Base-by-base conservation (phyloP, 92 coral and sea anemone species). In the Palythoa heliodiscus region DNA sequence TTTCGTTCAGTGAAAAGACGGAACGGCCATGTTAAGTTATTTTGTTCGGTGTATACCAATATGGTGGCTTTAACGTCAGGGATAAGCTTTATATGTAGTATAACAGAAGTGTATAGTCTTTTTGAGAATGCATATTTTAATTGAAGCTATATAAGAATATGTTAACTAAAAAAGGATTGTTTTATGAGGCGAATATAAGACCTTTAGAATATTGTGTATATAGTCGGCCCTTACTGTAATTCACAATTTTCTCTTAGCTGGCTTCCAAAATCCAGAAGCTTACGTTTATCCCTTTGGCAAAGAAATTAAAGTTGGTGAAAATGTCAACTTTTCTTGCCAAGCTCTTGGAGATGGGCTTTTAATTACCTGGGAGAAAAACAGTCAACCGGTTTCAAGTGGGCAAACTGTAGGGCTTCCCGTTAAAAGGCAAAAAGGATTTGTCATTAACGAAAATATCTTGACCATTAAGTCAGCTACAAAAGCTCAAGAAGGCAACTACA, bases 291-390 rank as follows among this genome's bases (percentile, higher is more conserved):
- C 98, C 53, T 69, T 82, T 53, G 60, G 70, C 15, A 88, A 79
- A 68, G 91, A 74, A 37, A 77, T 90, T 25, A 19, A 72, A 25
- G 70, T 69, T n/a, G 90, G 89, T n/a, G 83, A 90, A 71, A 60
- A 66, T 61, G 84, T 78, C 53, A 92, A 90, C 70, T 90, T 94
- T 77, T 83, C 95, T n/a, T 94, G 98, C 47, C 85, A 87, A 24
- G 92, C 88, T 16, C 91, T 91, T n/a, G 98, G 95, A 52, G 88
- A 92, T 69, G 89, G 78, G 11, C 70, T 88, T 20, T 77, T 86
- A 9, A 82, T 92, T 23, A 54, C 91, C 13, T 94, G 98, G 98
- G 73, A 80, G 53, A 94, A 84, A 86, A 89, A 92, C 71, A 88
- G 93, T 14, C 75, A 37, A 5, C n/a, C 57, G 5, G 87, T 94